These are phyloP conservation scores for Enoplosus armatus DNA, from an alignment of 2,797 vertebrate genomes.

Conservation along the genomic window DNA sequence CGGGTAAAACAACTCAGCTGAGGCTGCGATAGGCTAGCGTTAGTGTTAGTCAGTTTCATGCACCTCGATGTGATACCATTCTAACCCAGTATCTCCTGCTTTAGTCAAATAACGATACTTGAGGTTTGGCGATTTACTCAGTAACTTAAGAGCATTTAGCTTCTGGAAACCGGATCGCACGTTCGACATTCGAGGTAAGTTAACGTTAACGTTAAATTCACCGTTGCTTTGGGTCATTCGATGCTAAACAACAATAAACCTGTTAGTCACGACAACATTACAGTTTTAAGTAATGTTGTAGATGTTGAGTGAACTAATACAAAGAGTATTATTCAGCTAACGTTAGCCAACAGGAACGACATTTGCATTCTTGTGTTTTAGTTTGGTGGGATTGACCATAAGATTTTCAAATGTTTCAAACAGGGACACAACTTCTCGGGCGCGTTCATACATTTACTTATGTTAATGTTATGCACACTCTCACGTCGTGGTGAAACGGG, in stretches of 20 bases:
- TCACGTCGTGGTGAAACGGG: too few species aligned
- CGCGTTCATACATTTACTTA: too few species aligned
- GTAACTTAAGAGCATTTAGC: not conserved
- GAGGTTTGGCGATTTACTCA: not conserved
- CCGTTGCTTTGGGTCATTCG: not conserved
- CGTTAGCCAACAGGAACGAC: not conserved
- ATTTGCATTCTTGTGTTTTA: not conserved
- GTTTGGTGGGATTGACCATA: not conserved
- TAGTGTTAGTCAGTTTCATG: not conserved
- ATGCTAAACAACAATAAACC: not conserved
- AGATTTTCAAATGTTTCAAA: not conserved
- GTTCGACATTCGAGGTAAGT: slow-evolving; percentile 46
- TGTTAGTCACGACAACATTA: not conserved
- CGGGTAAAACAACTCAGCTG: slow-evolving; percentile 11
- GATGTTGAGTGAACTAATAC: not conserved
- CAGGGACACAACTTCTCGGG: not conserved
- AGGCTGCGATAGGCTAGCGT: too few species aligned
- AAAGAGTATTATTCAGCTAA: too few species aligned
- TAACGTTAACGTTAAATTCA: too few species aligned
- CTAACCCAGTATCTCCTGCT: rapidly evolving
- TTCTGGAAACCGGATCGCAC: not conserved
- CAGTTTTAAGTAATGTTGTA: not conserved
- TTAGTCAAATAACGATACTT: not conserved
- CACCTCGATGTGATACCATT: not conserved
- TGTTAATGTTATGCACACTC: not conserved